Conservation (phyloP, 1,140 invertebrate species). For the Sminthurides bifidus region DNA sequence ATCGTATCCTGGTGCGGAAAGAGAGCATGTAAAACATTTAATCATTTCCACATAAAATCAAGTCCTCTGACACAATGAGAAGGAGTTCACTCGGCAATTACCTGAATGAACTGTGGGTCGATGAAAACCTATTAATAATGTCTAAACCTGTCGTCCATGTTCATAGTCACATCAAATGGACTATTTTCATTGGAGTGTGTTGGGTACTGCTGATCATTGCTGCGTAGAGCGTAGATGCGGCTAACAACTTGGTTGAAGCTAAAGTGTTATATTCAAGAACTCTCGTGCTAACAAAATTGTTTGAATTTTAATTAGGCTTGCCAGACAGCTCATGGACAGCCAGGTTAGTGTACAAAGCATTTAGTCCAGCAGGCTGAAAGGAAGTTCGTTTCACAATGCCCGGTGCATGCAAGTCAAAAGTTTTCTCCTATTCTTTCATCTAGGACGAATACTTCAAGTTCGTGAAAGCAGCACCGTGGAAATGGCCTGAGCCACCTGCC, state of each 20-base stretch:
- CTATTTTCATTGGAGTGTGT: background rate
- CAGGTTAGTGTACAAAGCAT: background rate
- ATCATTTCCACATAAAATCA: too few species aligned
- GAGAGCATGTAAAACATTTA: too few species aligned
- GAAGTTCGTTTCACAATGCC: background rate
- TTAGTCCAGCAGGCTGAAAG: too few species aligned
- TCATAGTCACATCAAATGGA: background rate
- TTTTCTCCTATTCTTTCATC: background rate
- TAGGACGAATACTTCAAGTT: slow-evolving; percentile 23
- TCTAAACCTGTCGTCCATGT: background rate
- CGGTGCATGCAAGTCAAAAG: background rate
- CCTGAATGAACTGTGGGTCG: too few species aligned
- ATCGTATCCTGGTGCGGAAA: too few species aligned
- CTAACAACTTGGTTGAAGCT: background rate
- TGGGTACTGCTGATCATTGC: too few species aligned
- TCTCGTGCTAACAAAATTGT: background rate
- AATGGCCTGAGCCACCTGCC: background rate
- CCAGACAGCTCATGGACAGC: slow-evolving; percentile 22
- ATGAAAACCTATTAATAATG: too few species aligned
- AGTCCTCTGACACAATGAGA: too few species aligned
- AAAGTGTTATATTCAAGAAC: background rate
- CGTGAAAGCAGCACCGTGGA: slow-evolving; percentile 10
- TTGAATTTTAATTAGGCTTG: slow-evolving; percentile 6
- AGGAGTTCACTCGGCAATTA: too few species aligned
- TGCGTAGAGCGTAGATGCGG: background rate